These are phyloP conservation scores for Rapana venosa DNA, from an alignment of 2,888 invertebrate genomes.

Conservation along the genomic window DNA sequence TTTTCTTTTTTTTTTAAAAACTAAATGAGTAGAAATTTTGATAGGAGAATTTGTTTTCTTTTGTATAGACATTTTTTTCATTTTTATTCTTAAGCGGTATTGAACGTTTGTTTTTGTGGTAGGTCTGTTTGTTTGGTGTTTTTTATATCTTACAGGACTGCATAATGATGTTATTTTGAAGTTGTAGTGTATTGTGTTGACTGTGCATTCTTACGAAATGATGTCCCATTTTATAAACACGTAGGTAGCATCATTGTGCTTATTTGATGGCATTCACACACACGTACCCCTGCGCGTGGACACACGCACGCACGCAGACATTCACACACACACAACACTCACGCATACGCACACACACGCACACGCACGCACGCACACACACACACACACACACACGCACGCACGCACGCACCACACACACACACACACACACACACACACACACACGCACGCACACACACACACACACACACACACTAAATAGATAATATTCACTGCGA, in stretches of 20 bases:
- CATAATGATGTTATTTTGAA: too few species aligned
- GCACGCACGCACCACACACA: not conserved
- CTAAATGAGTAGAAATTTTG: not conserved
- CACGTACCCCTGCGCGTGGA: not conserved
- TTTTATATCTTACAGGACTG: too few species aligned
- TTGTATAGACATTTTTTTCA: too few species aligned
- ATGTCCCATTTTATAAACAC: too few species aligned
- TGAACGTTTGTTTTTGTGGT: too few species aligned
- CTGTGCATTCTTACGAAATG: too few species aligned
- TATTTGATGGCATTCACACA: not conserved
- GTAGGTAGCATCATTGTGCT: too few species aligned
- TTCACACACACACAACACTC: not conserved
- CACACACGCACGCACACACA: not conserved
- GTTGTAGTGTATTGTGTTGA: too few species aligned
- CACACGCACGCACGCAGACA: not conserved
- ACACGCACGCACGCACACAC: not conserved
- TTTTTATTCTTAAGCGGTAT: too few species aligned
- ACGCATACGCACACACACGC: not conserved
- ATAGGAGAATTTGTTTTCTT: too few species aligned
- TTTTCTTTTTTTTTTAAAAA: not conserved
- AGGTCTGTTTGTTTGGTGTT: too few species aligned
- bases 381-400: conserved; percentile 3
- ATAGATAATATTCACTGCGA: too few species aligned
- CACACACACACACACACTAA: not conserved
- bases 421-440: conserved; percentile 14